phyloP scores from a whole-genome alignment of 2,888 invertebrate species.

The Chaitophorus viminalis region DNA sequence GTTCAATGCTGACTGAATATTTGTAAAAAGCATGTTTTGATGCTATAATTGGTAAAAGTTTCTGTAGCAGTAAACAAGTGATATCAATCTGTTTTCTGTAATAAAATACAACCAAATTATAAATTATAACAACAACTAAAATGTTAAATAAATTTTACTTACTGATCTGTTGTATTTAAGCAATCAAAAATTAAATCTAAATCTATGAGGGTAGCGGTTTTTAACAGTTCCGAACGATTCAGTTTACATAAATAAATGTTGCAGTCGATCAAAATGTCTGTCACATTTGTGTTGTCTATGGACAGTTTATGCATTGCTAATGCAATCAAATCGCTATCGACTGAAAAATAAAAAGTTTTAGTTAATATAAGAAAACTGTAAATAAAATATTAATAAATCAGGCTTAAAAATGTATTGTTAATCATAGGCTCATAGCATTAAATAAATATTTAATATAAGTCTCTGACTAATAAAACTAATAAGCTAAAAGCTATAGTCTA shows the following conservation, averaged over 20 bases:
- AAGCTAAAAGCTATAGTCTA: background rate
- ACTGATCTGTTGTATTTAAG: constrained; percentile 71
- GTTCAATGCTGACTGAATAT: constrained; percentile 39
- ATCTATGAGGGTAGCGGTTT: constrained; percentile 66
- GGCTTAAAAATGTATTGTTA: background rate
- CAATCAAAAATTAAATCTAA: constrained; percentile 75
- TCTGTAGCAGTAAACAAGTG: constrained; percentile 20
- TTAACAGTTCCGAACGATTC: constrained; percentile 20
- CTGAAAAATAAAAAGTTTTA: constrained; percentile 26
- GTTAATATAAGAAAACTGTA: background rate
- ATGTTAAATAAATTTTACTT: constrained; percentile 65
- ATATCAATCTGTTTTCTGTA: constrained; percentile 43
- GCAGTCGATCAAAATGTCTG: constrained; percentile 24
- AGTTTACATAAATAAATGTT: constrained; percentile 42
- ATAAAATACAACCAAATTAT: background rate
- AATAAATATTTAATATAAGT: background rate
- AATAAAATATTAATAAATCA: background rate
- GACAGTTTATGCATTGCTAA: constrained; percentile 50
- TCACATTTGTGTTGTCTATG: constrained; percentile 13
- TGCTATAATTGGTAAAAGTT: background rate
- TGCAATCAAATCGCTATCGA: constrained; percentile 37
- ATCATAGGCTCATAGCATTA: no score
- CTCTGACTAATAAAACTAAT: background rate
- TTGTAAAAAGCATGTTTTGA: constrained; percentile 1
- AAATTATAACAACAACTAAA: background rate